A percentile compares a stretch with the other conserved stretches of the same genome.
phyloP scores from a whole-genome alignment of 2,113 vertebrate genomes.

The Camelus dromedarius region DNA sequence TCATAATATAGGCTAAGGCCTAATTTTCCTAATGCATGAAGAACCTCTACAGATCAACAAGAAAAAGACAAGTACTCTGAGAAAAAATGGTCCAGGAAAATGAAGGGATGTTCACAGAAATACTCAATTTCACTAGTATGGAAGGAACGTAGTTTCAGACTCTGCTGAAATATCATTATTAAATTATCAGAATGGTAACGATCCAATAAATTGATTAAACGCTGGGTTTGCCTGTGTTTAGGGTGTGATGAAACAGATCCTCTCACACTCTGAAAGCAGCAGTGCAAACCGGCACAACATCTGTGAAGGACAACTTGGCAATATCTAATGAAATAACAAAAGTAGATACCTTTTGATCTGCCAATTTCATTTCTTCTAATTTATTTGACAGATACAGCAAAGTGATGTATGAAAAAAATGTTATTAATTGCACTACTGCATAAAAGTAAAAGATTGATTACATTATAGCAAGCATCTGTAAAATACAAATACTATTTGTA shows the following conservation, averaged over 20 bases:
- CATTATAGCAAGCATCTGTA: neutral
- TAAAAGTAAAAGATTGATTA: neutral
- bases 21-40: neutral
- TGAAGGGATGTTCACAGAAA: neutral
- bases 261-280: neutral
- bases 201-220: neutral
- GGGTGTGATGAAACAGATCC: neutral
- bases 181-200: neutral
- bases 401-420: neutral
- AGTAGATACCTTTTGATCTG: neutral
- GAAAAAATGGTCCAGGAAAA: neutral
- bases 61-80: neutral
- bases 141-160: conserved; percentile 18
- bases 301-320: neutral
- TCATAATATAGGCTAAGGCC: neutral
- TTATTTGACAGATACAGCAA: neutral
- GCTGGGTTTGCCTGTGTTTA: neutral
- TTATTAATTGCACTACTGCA: neutral
- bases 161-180: neutral
- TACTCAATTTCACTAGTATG: neutral
- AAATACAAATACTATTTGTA: neutral
- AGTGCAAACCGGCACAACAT: neutral
- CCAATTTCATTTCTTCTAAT: neutral
- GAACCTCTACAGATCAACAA: neutral
- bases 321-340: neutral